Evolutionary conservation across 2,113 vertebrate genomes (phyloP), one percentile per base, ranked within the genome.

Genomic region (Kryptolebias marmoratus): DNA sequence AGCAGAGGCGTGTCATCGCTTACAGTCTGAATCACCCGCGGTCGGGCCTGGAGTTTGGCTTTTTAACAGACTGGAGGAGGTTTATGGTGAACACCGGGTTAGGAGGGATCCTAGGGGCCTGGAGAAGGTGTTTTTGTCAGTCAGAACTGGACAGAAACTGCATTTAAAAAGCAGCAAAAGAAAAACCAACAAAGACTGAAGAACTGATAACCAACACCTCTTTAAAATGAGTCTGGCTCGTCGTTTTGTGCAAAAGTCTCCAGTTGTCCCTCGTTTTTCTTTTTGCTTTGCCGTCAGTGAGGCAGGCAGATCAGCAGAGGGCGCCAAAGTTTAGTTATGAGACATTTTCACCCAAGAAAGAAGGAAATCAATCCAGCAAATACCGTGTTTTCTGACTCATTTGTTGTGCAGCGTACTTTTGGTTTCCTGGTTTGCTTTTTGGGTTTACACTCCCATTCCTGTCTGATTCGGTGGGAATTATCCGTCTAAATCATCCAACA

Each of bases 11-110:
- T 77, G 77, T 83, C 77, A 67, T 75, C 73, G 73, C 71, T 79
- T 57, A 80, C 77, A 70, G 68, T 72, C 77, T 72, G 80, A 82
- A 86, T 80, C 77, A 78, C 74, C 27, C 49, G 79, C 30, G 83
- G 82, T 87, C 9, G 3, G 42, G 60, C 4, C 56, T 84, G 57
- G 61, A 39, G 68, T 64, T 62, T 52, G 75, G 55, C 66, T 71
- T 73, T 81, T 36, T 47, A 77, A 59, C 44, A 58, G 61, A 73
- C 44, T 58, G 55, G 30, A 45, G 53, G 39, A 28, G 32, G 57
- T 64, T 50, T 53, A 70, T 39, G 5, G 53, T 36, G 15, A 36
- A 52, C 31, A 1, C 47, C 9, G 16, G 30, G 47, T 11, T 27
- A 28, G 7, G 11, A 65, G 1, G 5, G 6, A 30, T 63, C 48